Evolutionary conservation across 2,888 invertebrate genomes (phyloP), one percentile per base, ranked within the genome.

Genomic region (Apocheima hispidaria): DNA sequence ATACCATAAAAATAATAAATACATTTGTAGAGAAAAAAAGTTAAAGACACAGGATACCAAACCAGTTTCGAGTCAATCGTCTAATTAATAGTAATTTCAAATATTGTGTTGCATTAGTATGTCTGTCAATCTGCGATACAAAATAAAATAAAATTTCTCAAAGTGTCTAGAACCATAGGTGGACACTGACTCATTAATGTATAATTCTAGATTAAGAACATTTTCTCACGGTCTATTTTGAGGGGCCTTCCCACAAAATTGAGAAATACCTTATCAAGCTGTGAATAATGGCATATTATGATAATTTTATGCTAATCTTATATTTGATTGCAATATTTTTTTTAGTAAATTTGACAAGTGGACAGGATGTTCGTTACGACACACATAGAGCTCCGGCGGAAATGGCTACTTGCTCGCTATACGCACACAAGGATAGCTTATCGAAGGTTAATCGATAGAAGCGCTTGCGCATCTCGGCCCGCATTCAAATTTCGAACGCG

Each of bases 401-500:
- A 86, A 85, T 74, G 77, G 74, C 71, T 75, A 83, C 78, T 77
- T 74, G 75, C 64, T 63, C 66, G 72, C 72, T 73, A 74, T 77
- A 83, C 82, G 77, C 77, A 81, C 74, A 75, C 69, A 78, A 52
- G 52, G 51, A 71, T 68, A 66, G 79, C 83, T 89, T 91, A 91
- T 91, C 89, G 84, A 77, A 75, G 83, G 82, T 81, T 88, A 87
- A 90, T 90, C 90, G 83, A 78, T 78, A 78, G 63, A 69, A 61
- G 80, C 88, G 88, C 82, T 81, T 82, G 88, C 88, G 88, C 90
- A 90, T 90, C 90, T 88, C 84, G 82, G 70, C 70, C 74, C 86
- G 88, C 88, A 91, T 92, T 92, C 88, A 92, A 92, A 92, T 90
- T 90, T 89, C 79, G 86, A 87, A 82, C 82, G 81, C 79, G 72